Evolutionary conservation across 2,888 invertebrate species (phyloP), one percentile per base, ranked within the genome.

Genomic region (Byasa hedistus): DNA sequence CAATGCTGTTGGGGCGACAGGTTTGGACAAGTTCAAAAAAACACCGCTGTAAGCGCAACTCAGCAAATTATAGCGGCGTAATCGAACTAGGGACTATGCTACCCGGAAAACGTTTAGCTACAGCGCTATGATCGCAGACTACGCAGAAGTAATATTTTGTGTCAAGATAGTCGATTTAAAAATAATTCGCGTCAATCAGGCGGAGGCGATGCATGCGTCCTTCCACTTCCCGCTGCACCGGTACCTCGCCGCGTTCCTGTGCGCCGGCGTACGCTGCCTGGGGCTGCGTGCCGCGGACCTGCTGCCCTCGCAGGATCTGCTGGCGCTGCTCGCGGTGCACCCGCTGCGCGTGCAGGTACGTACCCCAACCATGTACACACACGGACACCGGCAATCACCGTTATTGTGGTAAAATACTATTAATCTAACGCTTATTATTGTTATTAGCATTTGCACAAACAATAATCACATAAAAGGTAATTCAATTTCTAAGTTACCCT

Each of bases 191-290:
- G 19, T 44, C 15, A 10, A 44, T 1, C 88, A 96, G 96, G 89
- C 93, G 81, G 96, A 96, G 85, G 94, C 94, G 87, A 93, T 95
- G 86, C 96, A 98, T 93, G 96, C 98, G 69, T 98, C 98, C 61
- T 99, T 99, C 93, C 99, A 99, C 92, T 94, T 98, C 80, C 99
- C 99, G 23, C 93, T 99, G 75, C 99, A 99, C 93, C 96, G 99
- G 64, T 98, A 98, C 91, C 94, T 98, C 82, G 83, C 83, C 0
- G 90, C 90, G 52, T 91, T 90, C 84, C 85, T 90, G 78, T 91
- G 97, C 84, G 97, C 97, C 83, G 97, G 96, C 59, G 95, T 96
- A 69, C 94, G 96, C 77, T 93, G 94, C 82, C 95, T 97, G 92
- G 96, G 96, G 72, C 93, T 96, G 75, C 92, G 94, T 52, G 93